Percentiles rank a stretch among this genome's conserved stretches.
Evolutionary conservation across 1,140 invertebrate genomes (phyloP).

Genomic region (Glossosoma conforme): DNA sequence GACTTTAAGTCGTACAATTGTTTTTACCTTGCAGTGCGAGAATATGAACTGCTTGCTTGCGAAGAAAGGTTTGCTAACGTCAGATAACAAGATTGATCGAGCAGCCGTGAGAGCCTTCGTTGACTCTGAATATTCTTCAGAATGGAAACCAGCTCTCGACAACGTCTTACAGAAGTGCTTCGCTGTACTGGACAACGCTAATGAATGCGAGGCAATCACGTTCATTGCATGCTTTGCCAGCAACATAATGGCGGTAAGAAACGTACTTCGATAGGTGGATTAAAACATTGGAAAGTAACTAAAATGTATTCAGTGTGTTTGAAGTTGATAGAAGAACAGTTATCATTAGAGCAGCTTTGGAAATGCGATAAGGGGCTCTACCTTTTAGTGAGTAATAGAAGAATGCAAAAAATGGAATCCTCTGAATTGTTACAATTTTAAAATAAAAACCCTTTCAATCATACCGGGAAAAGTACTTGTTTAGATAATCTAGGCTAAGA

Average conservation of each 20-base stretch:
- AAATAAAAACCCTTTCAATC: no score
- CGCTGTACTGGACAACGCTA: background rate
- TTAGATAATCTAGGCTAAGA: no score
- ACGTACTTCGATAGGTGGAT: no score
- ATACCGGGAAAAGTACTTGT: no score
- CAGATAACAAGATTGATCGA: constrained; percentile 17
- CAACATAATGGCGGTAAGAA: background rate
- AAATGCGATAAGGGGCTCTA: no score
- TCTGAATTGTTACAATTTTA: no score
- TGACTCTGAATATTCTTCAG: background rate
- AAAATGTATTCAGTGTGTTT: no score
- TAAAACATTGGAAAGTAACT: no score
- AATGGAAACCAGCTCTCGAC: background rate
- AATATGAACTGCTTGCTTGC: constrained; percentile 8
- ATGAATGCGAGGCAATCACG: background rate
- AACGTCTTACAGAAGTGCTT: constrained; percentile 2
- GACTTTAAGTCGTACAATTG: background rate
- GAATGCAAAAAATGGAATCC: no score
- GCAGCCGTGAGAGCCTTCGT: background rate
- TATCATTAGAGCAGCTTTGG: no score
- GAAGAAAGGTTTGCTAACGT: background rate
- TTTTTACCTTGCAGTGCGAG: constrained; percentile 17
- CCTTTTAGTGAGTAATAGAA: no score
- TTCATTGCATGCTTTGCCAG: background rate
- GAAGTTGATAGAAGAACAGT: no score